Evolutionary conservation across 2,888 invertebrate genomes (phyloP), one percentile per base, ranked within the genome.

Genomic region (Drosophila rellima): DNA sequence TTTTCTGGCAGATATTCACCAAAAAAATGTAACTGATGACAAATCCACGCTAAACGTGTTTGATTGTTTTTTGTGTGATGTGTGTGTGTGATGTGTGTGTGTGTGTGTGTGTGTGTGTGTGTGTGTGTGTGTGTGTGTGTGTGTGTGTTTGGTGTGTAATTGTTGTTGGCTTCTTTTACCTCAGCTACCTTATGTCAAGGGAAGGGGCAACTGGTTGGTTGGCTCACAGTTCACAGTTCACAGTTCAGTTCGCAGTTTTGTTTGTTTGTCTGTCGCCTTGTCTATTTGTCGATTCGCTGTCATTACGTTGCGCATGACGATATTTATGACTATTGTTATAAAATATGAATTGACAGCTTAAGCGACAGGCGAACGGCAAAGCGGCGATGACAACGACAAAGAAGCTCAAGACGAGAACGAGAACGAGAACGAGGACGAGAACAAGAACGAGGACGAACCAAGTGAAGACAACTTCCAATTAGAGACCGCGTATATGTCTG

Each of bases 341-440:
- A 91, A 91, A 91, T 91, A 91, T 90, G 91, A 91, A 91, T 90
- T 91, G 91, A 91, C 91, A 91, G 90, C 78, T 88, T 82, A 84
- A 80, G 76, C 80, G 88, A 82, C 78, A 74, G 73, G 63, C 31
- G 48, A 35, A 35, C 33, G 33, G 70, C 61, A 69, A 69, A 69
- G 52, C 71, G 17, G 47, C 48, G 29, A 56, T 33, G 65, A 50
- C 54, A 23, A 59, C 48, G 45, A 65, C 67, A 59, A 59, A 51
- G 70, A 70, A 63, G 15, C 6, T 29, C 59, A 55, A 47, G 50
- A 55, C 29, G 18, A 40, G 20, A 11, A 40, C 18, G 18, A 5
- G 11, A 18, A 20, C 20, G 39, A 20, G 33, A 33, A 47, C 10
- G 13, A 54, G 45, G n/a, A 66, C 45, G n/a, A n/a, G n/a, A n/a